A percentile compares a stretch with the other conserved stretches of the same genome.
Evolutionary conservation across 1,140 invertebrate genomes (phyloP).

Genomic region (Neuroterus valhalla): DNA sequence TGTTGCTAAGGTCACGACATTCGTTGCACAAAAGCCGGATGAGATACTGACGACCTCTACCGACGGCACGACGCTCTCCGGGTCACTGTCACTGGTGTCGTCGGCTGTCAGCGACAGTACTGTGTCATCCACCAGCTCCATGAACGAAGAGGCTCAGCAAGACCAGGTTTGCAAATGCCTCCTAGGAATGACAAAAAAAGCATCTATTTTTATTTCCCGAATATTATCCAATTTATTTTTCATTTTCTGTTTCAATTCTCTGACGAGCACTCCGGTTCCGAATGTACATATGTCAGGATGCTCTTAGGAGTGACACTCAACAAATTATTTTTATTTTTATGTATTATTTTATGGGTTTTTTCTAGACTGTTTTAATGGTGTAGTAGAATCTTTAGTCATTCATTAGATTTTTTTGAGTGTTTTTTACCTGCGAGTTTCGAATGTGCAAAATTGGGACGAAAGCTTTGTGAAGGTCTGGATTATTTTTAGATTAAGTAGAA

Average conservation of each 20-base stretch:
- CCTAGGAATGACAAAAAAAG: slow-evolving; percentile 40
- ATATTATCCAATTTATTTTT: not conserved
- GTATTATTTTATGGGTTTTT: not conserved
- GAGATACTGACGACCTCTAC: slow-evolving; percentile 63
- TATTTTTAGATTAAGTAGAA: not conserved
- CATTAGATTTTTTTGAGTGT: not conserved
- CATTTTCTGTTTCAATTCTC: not conserved
- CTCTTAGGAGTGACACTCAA: slow-evolving; percentile 17
- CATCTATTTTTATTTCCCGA: not conserved
- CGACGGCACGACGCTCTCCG: slow-evolving; percentile 59
- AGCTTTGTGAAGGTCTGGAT: not conserved
- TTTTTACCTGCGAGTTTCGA: not conserved
- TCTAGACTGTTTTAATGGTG: not conserved
- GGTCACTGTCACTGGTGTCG: slow-evolving; percentile 68
- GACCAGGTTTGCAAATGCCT: slow-evolving; percentile 70
- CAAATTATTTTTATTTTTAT: not conserved
- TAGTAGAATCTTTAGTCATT: not conserved
- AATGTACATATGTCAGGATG: not conserved
- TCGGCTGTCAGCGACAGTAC: slow-evolving; percentile 69
- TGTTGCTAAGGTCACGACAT: slow-evolving; percentile 57
- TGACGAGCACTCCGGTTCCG: not conserved
- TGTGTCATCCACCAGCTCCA: slow-evolving; percentile 67
- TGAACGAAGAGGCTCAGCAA: slow-evolving; percentile 68
- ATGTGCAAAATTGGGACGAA: slow-evolving; percentile 3
- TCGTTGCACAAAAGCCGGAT: slow-evolving; percentile 55